A percentile compares a stretch with the other conserved stretches of the same genome.
Conservation (phyloP, 2,888 invertebrate genomes). For the Limenitis camilla region DNA sequence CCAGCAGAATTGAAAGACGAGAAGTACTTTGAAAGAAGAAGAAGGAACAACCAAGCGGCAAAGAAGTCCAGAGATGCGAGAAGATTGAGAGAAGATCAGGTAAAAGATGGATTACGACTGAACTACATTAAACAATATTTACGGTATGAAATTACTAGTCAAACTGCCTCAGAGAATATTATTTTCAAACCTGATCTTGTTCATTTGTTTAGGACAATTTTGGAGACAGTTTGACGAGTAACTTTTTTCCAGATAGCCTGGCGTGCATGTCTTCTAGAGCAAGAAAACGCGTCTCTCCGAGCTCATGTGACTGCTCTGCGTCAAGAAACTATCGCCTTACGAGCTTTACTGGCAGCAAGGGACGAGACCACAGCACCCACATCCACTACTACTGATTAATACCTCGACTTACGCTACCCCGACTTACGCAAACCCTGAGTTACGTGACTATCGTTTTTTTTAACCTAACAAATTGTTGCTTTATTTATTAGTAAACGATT, state of each 20-base stretch:
- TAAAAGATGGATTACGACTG: slow-evolving; percentile 33
- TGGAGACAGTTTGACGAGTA: no score
- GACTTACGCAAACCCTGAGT: no score
- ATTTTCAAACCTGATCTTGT: no score
- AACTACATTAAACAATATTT: no score
- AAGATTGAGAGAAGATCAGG: slow-evolving; percentile 90
- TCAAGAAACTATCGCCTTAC: slow-evolving; percentile 83
- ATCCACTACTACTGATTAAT: slow-evolving; percentile 54
- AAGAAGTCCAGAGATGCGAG: slow-evolving; percentile 93
- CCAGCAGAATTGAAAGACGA: slow-evolving; percentile 91
- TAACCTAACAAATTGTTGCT: no score
- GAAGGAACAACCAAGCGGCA: slow-evolving; percentile 92
- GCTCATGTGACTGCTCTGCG: slow-evolving; percentile 87
- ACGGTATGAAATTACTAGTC: not conserved
- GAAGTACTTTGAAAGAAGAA: slow-evolving; percentile 90
- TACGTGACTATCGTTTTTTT: no score
- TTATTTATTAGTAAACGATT: no score
- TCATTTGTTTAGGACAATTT: no score
- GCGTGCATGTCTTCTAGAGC: slow-evolving; percentile 87
- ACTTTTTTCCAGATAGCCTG: slow-evolving; percentile 79
- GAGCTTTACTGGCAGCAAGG: slow-evolving; percentile 75
- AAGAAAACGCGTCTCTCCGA: slow-evolving; percentile 89
- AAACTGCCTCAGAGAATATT: no score
- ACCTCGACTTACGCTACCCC: no score
- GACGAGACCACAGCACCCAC: slow-evolving; percentile 38